A percentile compares a stretch with the other conserved stretches of the same genome.
These are phyloP conservation scores for Rallus limicola DNA, from an alignment of 2,113 vertebrate genomes.

Conservation along the genomic window DNA sequence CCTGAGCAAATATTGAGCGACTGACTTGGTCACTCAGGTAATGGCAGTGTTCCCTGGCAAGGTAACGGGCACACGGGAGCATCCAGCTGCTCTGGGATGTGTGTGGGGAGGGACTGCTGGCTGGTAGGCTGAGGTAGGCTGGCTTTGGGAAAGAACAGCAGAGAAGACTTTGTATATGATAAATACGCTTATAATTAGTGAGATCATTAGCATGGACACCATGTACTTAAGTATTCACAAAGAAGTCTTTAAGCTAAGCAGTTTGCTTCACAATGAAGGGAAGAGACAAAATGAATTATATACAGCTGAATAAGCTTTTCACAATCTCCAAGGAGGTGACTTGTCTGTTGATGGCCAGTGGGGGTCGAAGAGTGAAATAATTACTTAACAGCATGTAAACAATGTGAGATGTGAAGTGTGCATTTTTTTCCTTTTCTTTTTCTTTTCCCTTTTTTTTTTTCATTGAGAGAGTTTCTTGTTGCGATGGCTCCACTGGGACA, in stretches of 20 bases:
- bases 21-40: slow-evolving; percentile 61
- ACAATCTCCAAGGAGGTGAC: slow-evolving; percentile 80
- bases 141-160: slow-evolving; percentile 61
- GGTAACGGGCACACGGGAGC: not conserved
- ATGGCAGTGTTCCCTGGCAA: not conserved
- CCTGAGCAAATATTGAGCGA: slow-evolving; percentile 78
- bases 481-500: slow-evolving; percentile 81
- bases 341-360: slow-evolving; percentile 77
- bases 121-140: slow-evolving; percentile 41
- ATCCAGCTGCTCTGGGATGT: too few species aligned
- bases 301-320: slow-evolving; percentile 84
- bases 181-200: slow-evolving; percentile 82
- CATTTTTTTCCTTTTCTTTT: slow-evolving; percentile 58
- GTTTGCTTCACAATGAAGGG: slow-evolving; percentile 57
- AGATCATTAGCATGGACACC: slow-evolving; percentile 78
- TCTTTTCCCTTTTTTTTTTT: slow-evolving; percentile 39
- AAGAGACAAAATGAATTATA: slow-evolving; percentile 69
- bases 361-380: slow-evolving; percentile 83
- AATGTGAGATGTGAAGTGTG: slow-evolving; percentile 79
- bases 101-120: slow-evolving; percentile 37
- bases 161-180: slow-evolving; percentile 63
- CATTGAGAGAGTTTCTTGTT: slow-evolving; percentile 81
- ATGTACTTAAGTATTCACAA: slow-evolving; percentile 76
- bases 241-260: slow-evolving; percentile 81
- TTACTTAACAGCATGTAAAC: slow-evolving; percentile 88